Base-by-base conservation (phyloP, 1,140 invertebrate genomes). In the Lepidostoma basale region DNA sequence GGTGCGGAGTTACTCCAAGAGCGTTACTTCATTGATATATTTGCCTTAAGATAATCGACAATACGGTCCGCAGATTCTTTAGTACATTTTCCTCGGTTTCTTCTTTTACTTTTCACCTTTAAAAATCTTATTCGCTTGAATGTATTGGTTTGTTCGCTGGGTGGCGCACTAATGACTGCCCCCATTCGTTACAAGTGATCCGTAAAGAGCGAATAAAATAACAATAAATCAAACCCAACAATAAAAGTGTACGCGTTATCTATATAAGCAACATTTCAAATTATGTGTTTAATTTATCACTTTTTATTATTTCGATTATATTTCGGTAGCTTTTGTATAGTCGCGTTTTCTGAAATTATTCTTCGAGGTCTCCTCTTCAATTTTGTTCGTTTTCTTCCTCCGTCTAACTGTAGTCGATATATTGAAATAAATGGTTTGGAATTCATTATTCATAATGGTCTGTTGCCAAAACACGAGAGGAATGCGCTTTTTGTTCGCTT, bases 371-470 rank as follows among this genome's bases (percentile, higher is more conserved):
- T 64, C 40, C 62, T 36, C 39, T 54, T 52, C 62, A 58, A 64
- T 64, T 54, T 64, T 52, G 36, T 42, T 60, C 36, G 22, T 60
- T 23, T 56, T 20, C 39, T 60, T 33, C 39, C 44, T 62, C 23
- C 18, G 25, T 42, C 59, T 28, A 45, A 45, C 54, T 22, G 63
- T 54, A 67, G 56, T 49, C 64, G 64, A 67, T 67, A 47, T 67
- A 67, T 67, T 67, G 64, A 67, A 67, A 67, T 67, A 67, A 67
- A 67, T 67, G 64, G 64, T 47, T 54, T 39, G 54, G 64, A 42
- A 67, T 67, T 59, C 52, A 59, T 67, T 67, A 59, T 66, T 66
- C 63, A 42, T 66, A 66, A 66, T 66, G 63, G 25, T 56, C 49
- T 58, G 25, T 52, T 30, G 63, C 40, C 56, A 47, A 67, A 64